Conservation (phyloP, 2,113 vertebrate genomes). For the Gallinago media region DNA sequence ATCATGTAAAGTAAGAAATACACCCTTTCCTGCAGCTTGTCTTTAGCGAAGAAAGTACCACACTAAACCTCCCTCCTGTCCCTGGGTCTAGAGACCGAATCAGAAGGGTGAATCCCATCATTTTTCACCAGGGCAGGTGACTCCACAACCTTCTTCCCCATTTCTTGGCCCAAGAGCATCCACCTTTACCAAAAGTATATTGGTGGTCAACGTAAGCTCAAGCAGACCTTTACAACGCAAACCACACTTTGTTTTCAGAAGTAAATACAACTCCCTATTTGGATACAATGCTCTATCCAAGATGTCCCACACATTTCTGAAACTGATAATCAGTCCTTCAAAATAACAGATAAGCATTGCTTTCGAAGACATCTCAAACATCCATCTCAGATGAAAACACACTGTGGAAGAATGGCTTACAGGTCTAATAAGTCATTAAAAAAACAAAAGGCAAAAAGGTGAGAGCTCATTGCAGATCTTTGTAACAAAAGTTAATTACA, state of each 20-base stretch:
- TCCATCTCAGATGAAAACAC: background rate
- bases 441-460: background rate
- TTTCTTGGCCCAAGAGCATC: background rate
- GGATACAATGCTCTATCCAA: background rate
- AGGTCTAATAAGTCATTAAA: background rate
- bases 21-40: background rate
- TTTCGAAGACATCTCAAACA: background rate
- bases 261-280: background rate
- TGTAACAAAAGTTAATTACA: background rate
- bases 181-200: background rate
- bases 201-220: background rate
- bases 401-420: background rate
- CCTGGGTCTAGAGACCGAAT: fast-evolving
- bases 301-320: background rate
- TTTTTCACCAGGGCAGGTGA: background rate
- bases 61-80: background rate
- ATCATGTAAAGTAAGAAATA: background rate
- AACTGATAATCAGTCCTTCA: background rate
- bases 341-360: background rate
- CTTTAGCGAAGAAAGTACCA: background rate
- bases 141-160: fast-evolving
- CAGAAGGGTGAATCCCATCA: background rate
- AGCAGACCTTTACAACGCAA: background rate
- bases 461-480: background rate
- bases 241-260: background rate